Percentiles rank a stretch among this genome's conserved stretches.
These are phyloP conservation scores for Prunella fulvescens DNA, from an alignment of 2,113 vertebrate species.

Conservation along the genomic window DNA sequence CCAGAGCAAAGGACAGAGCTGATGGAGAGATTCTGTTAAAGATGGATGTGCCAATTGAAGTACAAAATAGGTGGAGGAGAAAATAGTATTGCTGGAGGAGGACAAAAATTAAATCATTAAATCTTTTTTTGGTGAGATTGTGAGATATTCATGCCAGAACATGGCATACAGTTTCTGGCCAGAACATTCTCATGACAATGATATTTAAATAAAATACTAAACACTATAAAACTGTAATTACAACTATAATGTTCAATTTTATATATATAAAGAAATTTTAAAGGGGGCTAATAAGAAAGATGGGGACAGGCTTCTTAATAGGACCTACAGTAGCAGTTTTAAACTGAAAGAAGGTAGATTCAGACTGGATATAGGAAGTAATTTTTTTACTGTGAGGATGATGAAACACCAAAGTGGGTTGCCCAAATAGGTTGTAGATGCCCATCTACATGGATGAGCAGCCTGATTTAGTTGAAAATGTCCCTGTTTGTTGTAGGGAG, in stretches of 20 bases:
- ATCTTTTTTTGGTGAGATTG: neutral
- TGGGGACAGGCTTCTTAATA: neutral
- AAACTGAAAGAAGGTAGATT: neutral
- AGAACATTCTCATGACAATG: neutral
- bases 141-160: neutral
- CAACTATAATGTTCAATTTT: neutral
- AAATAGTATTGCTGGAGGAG: neutral
- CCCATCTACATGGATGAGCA: neutral
- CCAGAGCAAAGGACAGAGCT: neutral
- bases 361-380: neutral
- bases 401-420: neutral
- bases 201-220: neutral
- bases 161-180: neutral
- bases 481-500: neutral
- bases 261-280: neutral
- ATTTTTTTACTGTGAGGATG: neutral
- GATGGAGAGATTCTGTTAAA: neutral
- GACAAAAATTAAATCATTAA: neutral
- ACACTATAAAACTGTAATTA: neutral
- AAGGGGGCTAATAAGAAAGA: neutral
- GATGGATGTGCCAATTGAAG: neutral
- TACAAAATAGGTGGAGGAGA: neutral
- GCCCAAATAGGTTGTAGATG: neutral
- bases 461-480: neutral
- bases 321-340: neutral